phyloP scores from a whole-genome alignment of 2,113 vertebrate species.

The Menura novaehollandiae region DNA sequence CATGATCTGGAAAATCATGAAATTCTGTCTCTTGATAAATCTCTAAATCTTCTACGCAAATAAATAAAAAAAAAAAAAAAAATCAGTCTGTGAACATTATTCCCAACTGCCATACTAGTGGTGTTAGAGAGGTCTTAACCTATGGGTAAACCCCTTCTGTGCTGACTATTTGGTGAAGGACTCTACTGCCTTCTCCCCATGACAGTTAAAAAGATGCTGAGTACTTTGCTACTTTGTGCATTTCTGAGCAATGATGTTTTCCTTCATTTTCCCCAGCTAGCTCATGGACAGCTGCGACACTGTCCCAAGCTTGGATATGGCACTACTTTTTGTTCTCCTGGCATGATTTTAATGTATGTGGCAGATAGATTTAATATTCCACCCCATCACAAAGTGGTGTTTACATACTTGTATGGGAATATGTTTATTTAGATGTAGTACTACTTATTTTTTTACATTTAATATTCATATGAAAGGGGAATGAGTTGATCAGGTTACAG shows the following conservation, averaged over 20 bases:
- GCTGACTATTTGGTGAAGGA: background rate
- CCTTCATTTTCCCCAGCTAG: background rate
- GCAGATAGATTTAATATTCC: background rate
- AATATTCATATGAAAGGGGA: background rate
- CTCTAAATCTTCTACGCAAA: background rate
- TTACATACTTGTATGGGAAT: background rate
- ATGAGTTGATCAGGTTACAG: background rate
- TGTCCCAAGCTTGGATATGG: background rate
- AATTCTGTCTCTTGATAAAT: background rate
- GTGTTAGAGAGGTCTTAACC: background rate
- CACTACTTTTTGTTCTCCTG: background rate
- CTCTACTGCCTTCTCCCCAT: background rate
- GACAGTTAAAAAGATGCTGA: background rate
- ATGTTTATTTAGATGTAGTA: background rate
- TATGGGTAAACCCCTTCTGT: background rate
- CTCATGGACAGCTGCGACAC: background rate
- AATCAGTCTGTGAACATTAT: background rate
- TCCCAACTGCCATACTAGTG: background rate
- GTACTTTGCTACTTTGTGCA: background rate
- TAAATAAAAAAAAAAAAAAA: background rate
- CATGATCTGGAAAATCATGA: background rate
- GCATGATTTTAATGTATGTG: background rate
- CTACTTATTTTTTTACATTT: background rate
- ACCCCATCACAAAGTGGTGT: background rate
- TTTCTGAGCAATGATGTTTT: background rate